Conservation (phyloP, 2,797 vertebrate species). For the Pteronotus mesoamericanus region DNA sequence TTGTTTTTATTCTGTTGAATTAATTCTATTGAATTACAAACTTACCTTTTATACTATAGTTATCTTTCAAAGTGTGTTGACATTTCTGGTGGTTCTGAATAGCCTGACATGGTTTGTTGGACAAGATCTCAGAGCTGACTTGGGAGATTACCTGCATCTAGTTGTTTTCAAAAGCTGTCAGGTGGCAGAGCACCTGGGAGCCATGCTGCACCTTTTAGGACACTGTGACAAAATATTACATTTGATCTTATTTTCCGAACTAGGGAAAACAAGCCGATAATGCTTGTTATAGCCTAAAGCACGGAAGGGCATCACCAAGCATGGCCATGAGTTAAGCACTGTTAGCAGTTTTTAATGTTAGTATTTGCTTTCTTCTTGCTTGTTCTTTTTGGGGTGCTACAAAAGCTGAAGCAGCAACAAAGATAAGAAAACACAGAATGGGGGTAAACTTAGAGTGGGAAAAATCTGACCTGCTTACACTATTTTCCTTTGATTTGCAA, state of each 20-base stretch:
- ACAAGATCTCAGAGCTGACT: not conserved
- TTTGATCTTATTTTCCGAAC: not conserved
- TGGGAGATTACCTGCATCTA: not conserved
- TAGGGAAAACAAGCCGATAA: not conserved
- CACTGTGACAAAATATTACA: not conserved
- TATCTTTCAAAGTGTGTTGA: not conserved
- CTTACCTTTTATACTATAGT: not conserved
- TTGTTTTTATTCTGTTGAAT: not conserved
- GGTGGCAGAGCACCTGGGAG: not conserved
- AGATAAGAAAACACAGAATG: not conserved
- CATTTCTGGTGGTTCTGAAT: not conserved
- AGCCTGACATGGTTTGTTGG: not conserved
- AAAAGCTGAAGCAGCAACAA: not conserved
- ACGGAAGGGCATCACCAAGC: not conserved
- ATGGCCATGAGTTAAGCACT: accelerated
- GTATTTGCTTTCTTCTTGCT: not conserved
- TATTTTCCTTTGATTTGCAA: not conserved
- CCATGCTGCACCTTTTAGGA: not conserved
- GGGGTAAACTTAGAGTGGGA: accelerated
- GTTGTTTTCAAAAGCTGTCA: not conserved
- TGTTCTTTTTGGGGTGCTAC: not conserved
- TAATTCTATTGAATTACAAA: not conserved
- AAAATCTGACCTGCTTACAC: not conserved
- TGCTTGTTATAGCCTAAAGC: no score
- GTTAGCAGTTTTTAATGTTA: not conserved